Base-by-base conservation (phyloP, 2,113 vertebrate species). In the Callipepla squamata region DNA sequence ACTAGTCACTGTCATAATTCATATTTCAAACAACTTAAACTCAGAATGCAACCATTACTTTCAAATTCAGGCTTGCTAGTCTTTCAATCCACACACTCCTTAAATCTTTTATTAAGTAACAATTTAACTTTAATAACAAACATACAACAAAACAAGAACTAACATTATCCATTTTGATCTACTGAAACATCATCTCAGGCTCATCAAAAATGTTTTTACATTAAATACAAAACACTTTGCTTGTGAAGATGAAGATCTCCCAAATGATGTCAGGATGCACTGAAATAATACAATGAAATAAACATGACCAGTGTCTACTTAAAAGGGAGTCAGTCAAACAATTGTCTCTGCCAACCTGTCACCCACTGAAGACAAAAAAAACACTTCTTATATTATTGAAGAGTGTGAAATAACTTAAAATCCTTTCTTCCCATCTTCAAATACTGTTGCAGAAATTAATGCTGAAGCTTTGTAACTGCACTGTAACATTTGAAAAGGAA, bases 401-500 rank as follows among this genome's bases (percentile, higher is more conserved):
- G 40, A 40, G 40, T 40, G 40, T 40, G 40, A 40, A 40, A 40
- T 40, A 47, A 28, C 40, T 80, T 18, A 7, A 5, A 85, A 67
- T 6, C 6, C 13, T 47, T 73, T 28, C 26, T 40, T 17, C 7
- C 22, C 12, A 25, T 7, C 20, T 88, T 48, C 30, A 70, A 34
- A 80, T n/a, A n/a, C n/a, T n/a, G n/a, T 16, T 85, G 34, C 44
- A 93, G 70, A 82, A 66, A 87, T 87, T 68, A 66, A 53, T 85
- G 87, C 21, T 85, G 84, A 55, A 93, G 79, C n/a, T 32, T 40
- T 14, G 1, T 61, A 88, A 88, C 1, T 40, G 50, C 25, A 22
- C 4, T 59, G 55, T 28, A 89, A 66, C 87, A 92, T 92, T 91
- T 85, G 70, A 89, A 78, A 94, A 79, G 67, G 70, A 55, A 89